Conservation (phyloP, 2,113 vertebrate species). For the Corapipo altera region DNA sequence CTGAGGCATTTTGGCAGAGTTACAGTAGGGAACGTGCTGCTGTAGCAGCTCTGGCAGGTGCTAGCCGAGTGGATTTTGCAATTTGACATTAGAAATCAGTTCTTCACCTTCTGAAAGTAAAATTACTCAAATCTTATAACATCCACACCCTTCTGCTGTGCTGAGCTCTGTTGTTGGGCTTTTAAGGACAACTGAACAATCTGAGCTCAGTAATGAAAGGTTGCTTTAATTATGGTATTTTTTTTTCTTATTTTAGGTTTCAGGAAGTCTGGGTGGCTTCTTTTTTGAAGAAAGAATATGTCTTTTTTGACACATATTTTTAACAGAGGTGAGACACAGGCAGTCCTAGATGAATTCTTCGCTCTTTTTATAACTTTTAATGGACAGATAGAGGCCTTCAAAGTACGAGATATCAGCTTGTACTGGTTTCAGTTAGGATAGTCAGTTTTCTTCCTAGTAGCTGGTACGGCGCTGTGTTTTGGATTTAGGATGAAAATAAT, state of each 20-base stretch:
- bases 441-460: not conserved
- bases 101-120: not conserved
- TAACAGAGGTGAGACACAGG: not conserved
- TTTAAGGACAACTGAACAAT: not conserved
- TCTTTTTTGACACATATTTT: not conserved
- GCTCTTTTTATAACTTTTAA: not conserved
- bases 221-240: not conserved
- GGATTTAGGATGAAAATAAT: not conserved
- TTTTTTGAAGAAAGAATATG: too few species aligned
- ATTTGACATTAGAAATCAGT: not conserved
- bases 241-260: not conserved
- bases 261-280: not conserved
- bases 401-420: not conserved
- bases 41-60: not conserved
- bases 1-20: not conserved
- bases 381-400: not conserved
- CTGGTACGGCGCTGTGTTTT: not conserved
- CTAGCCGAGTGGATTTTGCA: not conserved
- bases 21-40: rapidly evolving
- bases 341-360: not conserved
- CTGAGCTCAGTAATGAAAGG: not conserved
- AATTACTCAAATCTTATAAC: not conserved
- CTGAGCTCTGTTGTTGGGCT: not conserved
- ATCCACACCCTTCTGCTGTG: not conserved
- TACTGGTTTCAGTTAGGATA: not conserved